Evolutionary conservation across 2,888 invertebrate genomes (phyloP).

Genomic region (Camptogramma bilineatum): DNA sequence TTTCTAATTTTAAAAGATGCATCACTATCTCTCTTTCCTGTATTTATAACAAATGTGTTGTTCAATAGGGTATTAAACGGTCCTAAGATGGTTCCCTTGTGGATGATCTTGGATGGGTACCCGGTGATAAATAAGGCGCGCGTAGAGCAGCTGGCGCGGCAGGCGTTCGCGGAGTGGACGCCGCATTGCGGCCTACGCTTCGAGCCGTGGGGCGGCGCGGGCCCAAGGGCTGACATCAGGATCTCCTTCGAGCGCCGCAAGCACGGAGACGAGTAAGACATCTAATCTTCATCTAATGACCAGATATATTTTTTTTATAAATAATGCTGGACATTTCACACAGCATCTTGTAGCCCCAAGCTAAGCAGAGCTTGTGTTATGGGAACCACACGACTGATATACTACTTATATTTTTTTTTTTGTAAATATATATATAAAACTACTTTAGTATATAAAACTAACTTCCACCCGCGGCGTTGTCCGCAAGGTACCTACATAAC

Average conservation of each 20-base stretch:
- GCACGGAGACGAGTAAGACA: conserved; percentile 11
- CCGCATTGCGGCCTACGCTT: conserved; percentile 11
- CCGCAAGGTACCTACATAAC: too few species aligned
- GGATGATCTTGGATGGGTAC: not conserved
- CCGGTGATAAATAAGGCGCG: not conserved
- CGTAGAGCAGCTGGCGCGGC: conserved; percentile 4
- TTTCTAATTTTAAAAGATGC: too few species aligned
- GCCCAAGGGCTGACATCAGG: conserved; percentile 2
- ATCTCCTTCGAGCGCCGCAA: not conserved
- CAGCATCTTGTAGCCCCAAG: too few species aligned
- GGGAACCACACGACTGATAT: too few species aligned
- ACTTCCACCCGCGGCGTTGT: too few species aligned
- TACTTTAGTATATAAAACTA: too few species aligned
- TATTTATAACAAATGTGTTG: not conserved
- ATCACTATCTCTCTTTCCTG: not conserved
- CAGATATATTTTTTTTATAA: too few species aligned
- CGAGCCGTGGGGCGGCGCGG: not conserved
- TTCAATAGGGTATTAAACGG: conserved; percentile 6
- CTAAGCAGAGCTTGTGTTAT: too few species aligned
- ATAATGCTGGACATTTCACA: too few species aligned
- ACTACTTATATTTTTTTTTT: too few species aligned
- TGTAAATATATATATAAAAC: too few species aligned
- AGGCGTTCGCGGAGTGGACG: conserved; percentile 10
- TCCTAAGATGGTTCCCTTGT: not conserved
- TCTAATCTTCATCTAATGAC: not conserved